phyloP scores from a whole-genome alignment of 2,113 vertebrate genomes.

The Paedocypris sp. region DNA sequence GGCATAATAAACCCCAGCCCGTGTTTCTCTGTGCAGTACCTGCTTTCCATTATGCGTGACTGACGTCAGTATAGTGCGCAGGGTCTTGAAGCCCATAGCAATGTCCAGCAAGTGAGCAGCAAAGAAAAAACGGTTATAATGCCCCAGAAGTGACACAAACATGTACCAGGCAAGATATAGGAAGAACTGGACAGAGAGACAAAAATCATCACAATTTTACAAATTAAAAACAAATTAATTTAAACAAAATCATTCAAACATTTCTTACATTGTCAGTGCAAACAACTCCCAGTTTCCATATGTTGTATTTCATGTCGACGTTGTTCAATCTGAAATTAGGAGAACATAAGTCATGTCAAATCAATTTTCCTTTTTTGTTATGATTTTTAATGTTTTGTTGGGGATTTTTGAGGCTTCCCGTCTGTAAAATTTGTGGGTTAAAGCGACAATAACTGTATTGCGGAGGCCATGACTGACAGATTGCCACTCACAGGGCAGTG shows the following conservation, averaged over 20 bases:
- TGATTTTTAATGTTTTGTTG: slow-evolving; percentile 7
- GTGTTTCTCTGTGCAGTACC: too few species aligned
- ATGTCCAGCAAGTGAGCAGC: slow-evolving; percentile 78
- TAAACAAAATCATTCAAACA: neutral
- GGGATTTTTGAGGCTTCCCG: slow-evolving; percentile 4
- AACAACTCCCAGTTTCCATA: slow-evolving; percentile 93
- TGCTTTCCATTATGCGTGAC: slow-evolving; percentile 82
- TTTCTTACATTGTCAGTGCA: slow-evolving; percentile 87
- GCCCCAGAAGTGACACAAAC: slow-evolving; percentile 75
- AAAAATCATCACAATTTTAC: neutral
- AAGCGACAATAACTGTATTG: too few species aligned
- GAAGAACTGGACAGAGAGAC: slow-evolving; percentile 62
- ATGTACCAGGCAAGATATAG: slow-evolving; percentile 81
- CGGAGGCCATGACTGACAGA: too few species aligned
- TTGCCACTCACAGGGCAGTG: slow-evolving; percentile 44
- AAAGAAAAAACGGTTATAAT: slow-evolving; percentile 83
- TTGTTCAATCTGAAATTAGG: slow-evolving; percentile 68
- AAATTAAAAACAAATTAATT: too few species aligned
- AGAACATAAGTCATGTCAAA: slow-evolving; percentile 35
- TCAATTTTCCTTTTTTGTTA: too few species aligned
- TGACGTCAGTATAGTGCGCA: slow-evolving; percentile 74
- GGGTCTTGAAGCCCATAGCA: slow-evolving; percentile 79
- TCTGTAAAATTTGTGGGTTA: too few species aligned
- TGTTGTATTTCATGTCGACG: slow-evolving; percentile 85
- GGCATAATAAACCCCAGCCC: neutral